Evolutionary conservation across 2,797 vertebrate genomes (phyloP), one percentile per base, ranked within the genome.

Genomic region (Hoplostethus atlanticus): DNA sequence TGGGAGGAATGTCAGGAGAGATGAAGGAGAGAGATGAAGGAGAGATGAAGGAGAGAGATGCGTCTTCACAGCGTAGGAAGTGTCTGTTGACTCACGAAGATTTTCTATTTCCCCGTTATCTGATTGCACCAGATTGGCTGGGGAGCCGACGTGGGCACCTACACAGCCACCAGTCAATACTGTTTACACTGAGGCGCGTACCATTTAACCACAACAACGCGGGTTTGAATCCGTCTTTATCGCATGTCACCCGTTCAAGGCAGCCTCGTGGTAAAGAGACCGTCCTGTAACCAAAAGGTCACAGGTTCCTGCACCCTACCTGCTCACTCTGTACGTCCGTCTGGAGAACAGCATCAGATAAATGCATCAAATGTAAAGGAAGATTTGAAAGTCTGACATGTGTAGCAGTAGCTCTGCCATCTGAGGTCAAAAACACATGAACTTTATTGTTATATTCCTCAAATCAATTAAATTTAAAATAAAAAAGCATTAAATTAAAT

Each of bases 21-120:
- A 77, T 47, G 58, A 77, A 44, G 67, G 10, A 64, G n/a, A 71
- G 17, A 50, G 47, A 50, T 50, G 21, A 21, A 21, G 21, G n/a
- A 71, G 17, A 50, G 47, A 50, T 50, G 21, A 21, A 21, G 21
- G 21, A 21, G 21, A 21, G 21, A 21, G 21, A 6, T n/a, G n/a
- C n/a, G 30, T 66, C 3, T 46, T 72, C 11, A 66, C 47, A 13
- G 71, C 8, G 42, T 44, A 55, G 40, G 71, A 17, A 71, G 8
- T 11, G 21, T 61, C 57, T 50, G 42, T 17, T 74, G 75, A 42
- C 34, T 78, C 56, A 79, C 71, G 76, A 13, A 47, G 54, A 55
- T 53, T 48, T 73, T 71, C 58, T 0, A 71, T 79, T 81, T 83
- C 31, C 61, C 76, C 17, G 48, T 52, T 69, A 74, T 65, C 63